Conservation (phyloP, 2,888 invertebrate species). For the Synanthedon tipuliformis region DNA sequence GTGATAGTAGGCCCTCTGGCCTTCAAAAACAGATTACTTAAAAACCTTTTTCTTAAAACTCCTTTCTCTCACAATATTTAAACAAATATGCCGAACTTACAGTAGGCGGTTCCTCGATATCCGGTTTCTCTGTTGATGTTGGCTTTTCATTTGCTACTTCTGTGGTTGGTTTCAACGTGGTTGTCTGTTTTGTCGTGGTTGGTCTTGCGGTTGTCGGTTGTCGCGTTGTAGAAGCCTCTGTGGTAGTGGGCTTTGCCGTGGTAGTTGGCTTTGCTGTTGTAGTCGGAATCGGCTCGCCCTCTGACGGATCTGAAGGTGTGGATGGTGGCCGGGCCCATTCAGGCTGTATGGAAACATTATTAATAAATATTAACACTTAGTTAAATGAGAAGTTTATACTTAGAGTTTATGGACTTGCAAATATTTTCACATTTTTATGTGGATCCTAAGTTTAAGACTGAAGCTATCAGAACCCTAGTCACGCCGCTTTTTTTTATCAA, state of each 20-base stretch:
- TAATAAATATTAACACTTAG: no score
- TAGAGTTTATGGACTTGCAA: no score
- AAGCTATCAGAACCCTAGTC: no score
- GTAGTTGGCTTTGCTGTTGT: slow-evolving; percentile 17
- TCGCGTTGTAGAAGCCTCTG: slow-evolving; percentile 20
- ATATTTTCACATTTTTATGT: no score
- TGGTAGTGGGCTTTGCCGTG: slow-evolving; percentile 20
- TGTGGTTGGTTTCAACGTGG: slow-evolving; percentile 16
- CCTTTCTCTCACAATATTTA: not conserved
- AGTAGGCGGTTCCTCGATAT: slow-evolving; percentile 30
- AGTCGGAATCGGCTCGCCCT: slow-evolving; percentile 42
- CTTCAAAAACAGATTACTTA: no score
- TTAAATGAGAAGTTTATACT: no score
- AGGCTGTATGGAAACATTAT: slow-evolving; percentile 59
- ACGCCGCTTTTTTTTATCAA: no score
- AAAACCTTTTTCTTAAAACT: no score
- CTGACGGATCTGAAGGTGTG: slow-evolving; percentile 70
- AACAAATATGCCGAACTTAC: slow-evolving; percentile 13
- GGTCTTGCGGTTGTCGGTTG: slow-evolving; percentile 21
- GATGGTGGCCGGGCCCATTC: slow-evolving; percentile 86
- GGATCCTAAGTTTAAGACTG: no score
- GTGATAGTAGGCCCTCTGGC: no score
- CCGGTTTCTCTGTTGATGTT: slow-evolving; percentile 10
- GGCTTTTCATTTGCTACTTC: not conserved
- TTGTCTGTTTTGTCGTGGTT: slow-evolving; percentile 11